Evolutionary conservation across 2,888 invertebrate genomes (phyloP).

Genomic region (Pyrrhia umbra): DNA sequence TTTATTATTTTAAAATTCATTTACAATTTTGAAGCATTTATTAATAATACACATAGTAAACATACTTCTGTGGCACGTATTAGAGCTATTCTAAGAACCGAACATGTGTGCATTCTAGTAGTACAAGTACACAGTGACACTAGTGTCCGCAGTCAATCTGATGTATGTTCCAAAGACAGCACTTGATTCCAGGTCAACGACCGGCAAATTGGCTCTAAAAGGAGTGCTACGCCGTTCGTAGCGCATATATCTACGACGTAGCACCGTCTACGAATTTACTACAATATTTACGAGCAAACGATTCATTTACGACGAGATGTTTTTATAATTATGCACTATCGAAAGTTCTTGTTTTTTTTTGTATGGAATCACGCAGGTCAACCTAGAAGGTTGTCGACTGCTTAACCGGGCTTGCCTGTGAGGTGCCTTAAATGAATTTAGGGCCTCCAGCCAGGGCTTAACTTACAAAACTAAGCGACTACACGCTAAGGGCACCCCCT

Average conservation of each 20-base stretch:
- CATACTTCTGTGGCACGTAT: slow-evolving; percentile 6
- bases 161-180: slow-evolving; percentile 28
- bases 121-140: neutral
- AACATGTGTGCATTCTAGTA: neutral
- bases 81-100: neutral
- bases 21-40: too few species aligned
- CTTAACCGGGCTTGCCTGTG: too few species aligned
- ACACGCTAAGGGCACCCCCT: too few species aligned
- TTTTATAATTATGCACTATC: neutral
- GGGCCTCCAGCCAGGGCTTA: too few species aligned
- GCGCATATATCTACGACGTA: slow-evolving; percentile 53
- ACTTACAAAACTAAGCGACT: too few species aligned
- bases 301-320: slow-evolving; percentile 37
- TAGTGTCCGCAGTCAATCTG: slow-evolving; percentile 35
- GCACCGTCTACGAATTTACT: slow-evolving; percentile 47
- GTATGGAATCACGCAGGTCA: neutral
- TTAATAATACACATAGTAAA: too few species aligned
- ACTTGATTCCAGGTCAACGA: slow-evolving; percentile 51
- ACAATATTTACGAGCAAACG: slow-evolving; percentile 49
- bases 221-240: slow-evolving; percentile 52
- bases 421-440: too few species aligned
- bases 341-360: neutral
- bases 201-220: slow-evolving; percentile 50
- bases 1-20: too few species aligned
- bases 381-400: too few species aligned